Evolutionary conservation across 2,797 vertebrate genomes (phyloP).

Genomic region (Vultur gryphus): DNA sequence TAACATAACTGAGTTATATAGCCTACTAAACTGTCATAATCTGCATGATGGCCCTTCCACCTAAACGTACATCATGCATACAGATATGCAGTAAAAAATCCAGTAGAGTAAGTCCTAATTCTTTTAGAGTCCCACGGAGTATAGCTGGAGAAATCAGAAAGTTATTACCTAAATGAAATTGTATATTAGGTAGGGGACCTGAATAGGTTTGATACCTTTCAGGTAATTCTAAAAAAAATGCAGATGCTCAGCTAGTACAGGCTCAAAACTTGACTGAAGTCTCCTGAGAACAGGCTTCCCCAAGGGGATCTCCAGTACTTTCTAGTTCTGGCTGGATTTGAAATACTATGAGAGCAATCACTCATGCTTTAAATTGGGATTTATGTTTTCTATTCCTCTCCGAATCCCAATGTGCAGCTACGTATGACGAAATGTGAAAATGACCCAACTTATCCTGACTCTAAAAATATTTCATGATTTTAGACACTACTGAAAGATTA

Average conservation of each 20-base stretch:
- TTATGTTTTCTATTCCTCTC: slow-evolving; percentile 14
- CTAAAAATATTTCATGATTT: not conserved
- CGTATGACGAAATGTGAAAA: not conserved
- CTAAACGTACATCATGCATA: not conserved
- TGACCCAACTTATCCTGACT: not conserved
- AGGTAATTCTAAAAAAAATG: not conserved
- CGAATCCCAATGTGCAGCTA: not conserved
- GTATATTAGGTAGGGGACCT: not conserved
- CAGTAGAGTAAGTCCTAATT: not conserved
- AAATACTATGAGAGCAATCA: not conserved
- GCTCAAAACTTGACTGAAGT: not conserved
- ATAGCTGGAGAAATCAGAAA: not conserved
- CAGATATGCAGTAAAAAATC: not conserved
- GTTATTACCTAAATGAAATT: not conserved
- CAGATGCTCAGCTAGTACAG: not conserved
- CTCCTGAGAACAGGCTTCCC: not conserved
- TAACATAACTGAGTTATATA: not conserved
- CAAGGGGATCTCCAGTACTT: not conserved
- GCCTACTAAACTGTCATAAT: not conserved
- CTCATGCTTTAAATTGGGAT: slow-evolving; percentile 50
- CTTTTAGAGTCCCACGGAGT: not conserved
- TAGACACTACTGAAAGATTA: not conserved
- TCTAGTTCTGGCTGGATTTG: not conserved
- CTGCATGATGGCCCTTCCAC: not conserved
- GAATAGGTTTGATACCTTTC: not conserved